These are phyloP conservation scores for Chesias legatella DNA, from an alignment of 2,888 invertebrate species.

Conservation along the genomic window DNA sequence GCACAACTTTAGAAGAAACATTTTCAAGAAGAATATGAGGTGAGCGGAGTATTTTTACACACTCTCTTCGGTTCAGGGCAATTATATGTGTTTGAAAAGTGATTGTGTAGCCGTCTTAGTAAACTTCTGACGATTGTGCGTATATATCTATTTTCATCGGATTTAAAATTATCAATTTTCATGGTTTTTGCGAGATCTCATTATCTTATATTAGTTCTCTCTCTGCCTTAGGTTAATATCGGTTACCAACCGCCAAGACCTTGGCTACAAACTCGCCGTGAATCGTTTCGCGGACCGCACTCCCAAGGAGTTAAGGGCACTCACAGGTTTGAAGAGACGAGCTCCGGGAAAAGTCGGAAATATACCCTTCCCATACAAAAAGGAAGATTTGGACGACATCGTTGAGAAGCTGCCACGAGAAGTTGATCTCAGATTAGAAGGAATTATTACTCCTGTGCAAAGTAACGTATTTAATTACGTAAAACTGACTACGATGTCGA, in stretches of 20 bases:
- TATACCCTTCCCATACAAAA: slow-evolving; percentile 52
- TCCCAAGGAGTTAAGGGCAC: slow-evolving; percentile 45
- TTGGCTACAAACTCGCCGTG: slow-evolving; percentile 49
- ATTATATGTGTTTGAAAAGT: too few species aligned
- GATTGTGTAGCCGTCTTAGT: too few species aligned
- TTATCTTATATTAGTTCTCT: too few species aligned
- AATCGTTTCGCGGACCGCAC: slow-evolving; percentile 61
- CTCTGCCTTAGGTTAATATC: slow-evolving; percentile 37
- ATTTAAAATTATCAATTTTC: too few species aligned
- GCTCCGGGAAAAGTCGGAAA: slow-evolving; percentile 43
- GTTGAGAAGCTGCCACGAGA: slow-evolving; percentile 41
- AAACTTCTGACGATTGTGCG: too few species aligned
- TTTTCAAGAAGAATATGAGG: slow-evolving; percentile 45
- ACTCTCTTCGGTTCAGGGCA: too few species aligned
- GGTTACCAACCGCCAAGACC: slow-evolving; percentile 43
- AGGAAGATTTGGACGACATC: slow-evolving; percentile 31
- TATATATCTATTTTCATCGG: too few species aligned
- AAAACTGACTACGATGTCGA: too few species aligned
- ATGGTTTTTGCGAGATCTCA: too few species aligned
- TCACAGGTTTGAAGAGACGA: slow-evolving; percentile 42
- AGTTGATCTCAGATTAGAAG: slow-evolving; percentile 50
- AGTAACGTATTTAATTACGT: slow-evolving; percentile 44
- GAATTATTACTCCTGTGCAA: slow-evolving; percentile 48
- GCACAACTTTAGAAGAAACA: slow-evolving; percentile 38
- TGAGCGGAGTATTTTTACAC: too few species aligned